Base-by-base conservation (phyloP, 2,888 invertebrate species). In the Campoletis raptor region DNA sequence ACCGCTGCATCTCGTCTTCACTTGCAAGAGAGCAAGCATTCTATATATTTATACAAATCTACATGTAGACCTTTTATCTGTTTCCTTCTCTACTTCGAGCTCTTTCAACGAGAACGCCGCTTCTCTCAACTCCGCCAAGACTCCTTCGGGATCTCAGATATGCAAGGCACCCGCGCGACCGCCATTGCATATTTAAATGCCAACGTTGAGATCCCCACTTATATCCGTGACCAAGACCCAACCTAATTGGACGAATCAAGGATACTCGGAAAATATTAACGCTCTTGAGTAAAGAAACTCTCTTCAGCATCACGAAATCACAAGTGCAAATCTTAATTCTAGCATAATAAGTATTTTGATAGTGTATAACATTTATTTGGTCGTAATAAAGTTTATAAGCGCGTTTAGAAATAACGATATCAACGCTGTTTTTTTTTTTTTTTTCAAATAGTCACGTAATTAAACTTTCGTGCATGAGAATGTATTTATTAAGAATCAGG, bases 171-270 rank as follows among this genome's bases (percentile, higher is more conserved):
- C 90, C 89, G 82, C 82, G 88, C 88, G 83, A 85, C 89, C 85
- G 67, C 85, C 91, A 91, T 91, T 91, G 91, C 91, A 90, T 91
- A 92, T 91, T 92, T 90, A 90, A 92, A 92, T 91, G 90, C 90
- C 87, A 85, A 40, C 81, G 85, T 87, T 89, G 90, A 90, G 91
- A 91, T 91, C 89, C 70, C 85, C 87, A 79, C 91, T 86, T 90
- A 90, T 87, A 90, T 92, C 90, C 86, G 61, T 78, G 70, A 79
- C 79, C 66, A 64, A 76, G 30, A 61, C 48, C 48, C 84, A 85
- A 40, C 88, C 91, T 92, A 93, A 93, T 93, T 93, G 90, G 90
- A 90, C 90, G 89, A 90, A 88, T 88, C 89, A 86, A 90, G 89
- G 79, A 79, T 86, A 85, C 89, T 87, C 54, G 76, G 61, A 67